phyloP scores from a whole-genome alignment of 2,113 vertebrate genomes.

The Corydoras maculifer region DNA sequence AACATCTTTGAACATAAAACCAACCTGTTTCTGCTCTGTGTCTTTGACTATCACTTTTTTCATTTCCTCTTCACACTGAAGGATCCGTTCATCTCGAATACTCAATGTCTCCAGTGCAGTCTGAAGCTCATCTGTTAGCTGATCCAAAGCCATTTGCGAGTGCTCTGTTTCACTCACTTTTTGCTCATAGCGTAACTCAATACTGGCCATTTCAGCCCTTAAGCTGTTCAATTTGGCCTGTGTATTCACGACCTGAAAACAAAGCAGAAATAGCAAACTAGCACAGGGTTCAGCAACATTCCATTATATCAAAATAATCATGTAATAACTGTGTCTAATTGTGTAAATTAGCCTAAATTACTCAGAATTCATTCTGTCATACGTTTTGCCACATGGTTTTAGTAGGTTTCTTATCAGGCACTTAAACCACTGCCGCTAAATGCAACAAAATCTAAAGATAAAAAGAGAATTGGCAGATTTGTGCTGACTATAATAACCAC shows the following conservation, averaged over 20 bases:
- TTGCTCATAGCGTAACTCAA: slow-evolving; percentile 48
- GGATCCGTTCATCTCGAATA: slow-evolving; percentile 46
- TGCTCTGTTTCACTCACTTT: slow-evolving; percentile 58
- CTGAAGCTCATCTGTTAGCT: slow-evolving; percentile 57
- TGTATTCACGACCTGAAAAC: slow-evolving; percentile 33
- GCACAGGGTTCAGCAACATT: not conserved
- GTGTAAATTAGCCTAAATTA: too few species aligned
- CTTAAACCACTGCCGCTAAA: too few species aligned
- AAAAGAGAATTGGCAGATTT: too few species aligned
- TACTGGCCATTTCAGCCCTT: slow-evolving; percentile 53
- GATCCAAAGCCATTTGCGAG: slow-evolving; percentile 56
- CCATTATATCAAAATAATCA: too few species aligned
- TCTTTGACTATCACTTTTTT: slow-evolving; percentile 44
- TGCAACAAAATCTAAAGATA: too few species aligned
- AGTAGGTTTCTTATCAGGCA: too few species aligned
- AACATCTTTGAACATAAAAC: too few species aligned
- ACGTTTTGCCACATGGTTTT: too few species aligned
- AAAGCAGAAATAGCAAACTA: not conserved
- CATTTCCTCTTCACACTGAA: slow-evolving; percentile 42
- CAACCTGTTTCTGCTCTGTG: slow-evolving; percentile 49
- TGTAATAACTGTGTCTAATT: too few species aligned
- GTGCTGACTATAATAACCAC: too few species aligned
- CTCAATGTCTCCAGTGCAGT: slow-evolving; percentile 46
- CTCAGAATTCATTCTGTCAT: too few species aligned
- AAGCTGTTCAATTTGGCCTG: slow-evolving; percentile 38